Evolutionary conservation across 2,113 vertebrate species (phyloP), one percentile per base, ranked within the genome.

Genomic region (Leptobrachium leishanense): DNA sequence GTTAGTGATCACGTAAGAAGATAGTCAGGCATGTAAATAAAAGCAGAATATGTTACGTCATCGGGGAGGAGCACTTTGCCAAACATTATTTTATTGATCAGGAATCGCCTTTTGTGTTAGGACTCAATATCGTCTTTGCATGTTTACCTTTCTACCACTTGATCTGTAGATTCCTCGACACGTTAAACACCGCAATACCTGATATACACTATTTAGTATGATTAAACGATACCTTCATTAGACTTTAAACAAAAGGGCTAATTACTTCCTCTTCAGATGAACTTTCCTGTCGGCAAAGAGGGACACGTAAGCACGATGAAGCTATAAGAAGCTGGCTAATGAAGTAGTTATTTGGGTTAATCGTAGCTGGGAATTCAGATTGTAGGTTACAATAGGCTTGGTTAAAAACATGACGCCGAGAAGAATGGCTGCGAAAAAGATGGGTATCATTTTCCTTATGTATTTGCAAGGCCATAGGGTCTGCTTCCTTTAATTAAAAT

Each of bases 401-500:
- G 11, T 59, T 8, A 11, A 59, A 59, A 59, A 50, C 46, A 4
- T 50, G 55, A 59, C 9, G 55, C 5, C 46, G 4, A 12, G 13
- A 59, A 12, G 13, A 12, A 59, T 59, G 13, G 55, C 13, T 59
- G 20, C 20, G 20, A 59, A 59, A 59, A 59, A 15, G 55, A 11
- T 59, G 55, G 55, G 46, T 50, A 50, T 59, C 55, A 12, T 59
- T 59, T 59, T 68, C 43, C 15, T 44, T 57, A 50, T 68, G 39
- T 68, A 41, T 63, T 55, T 68, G 31, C 53, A n/a, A 68, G 71
- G 50, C 65, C 57, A 42, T 20, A 31, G 46, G 5, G 42, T 62
- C 72, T 74, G 78, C 68, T 81, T 81, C 78, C 78, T 74, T 81
- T 81, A 74, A 81, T 81, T 81, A 81, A 74, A 74, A 81, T 81